Base-by-base conservation (phyloP, 2,888 invertebrate genomes). In the Acanthosoma haemorrhoidale region DNA sequence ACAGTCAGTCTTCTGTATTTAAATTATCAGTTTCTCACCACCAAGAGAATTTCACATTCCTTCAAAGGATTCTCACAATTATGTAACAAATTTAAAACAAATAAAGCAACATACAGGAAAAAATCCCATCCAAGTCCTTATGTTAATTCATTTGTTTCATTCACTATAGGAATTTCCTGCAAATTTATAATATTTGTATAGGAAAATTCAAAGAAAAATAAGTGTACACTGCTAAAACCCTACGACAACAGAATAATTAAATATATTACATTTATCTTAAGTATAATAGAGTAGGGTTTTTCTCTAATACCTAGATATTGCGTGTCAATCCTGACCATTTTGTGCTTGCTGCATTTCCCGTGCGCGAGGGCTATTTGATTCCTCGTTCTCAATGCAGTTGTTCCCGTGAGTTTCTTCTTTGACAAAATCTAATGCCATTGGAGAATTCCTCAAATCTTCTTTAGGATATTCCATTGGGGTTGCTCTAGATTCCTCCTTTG, bases 311-410 rank as follows among this genome's bases (percentile, higher is more conserved):
- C 74, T 72, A 51, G 73, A 64, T 58, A 74, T 71, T 68, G 72
- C 67, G 43, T 74, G 76, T 81, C 88, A 91, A 84, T 91, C 91
- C 80, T 91, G 89, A 75, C 90, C 89, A 80, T 91, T 91, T 80
- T 90, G 90, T 77, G 89, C 89, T 70, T 89, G 82, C 74, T 67
- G 67, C 3, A 67, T 67, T 34, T 67, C 70, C 9, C 61, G 21
- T 15, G 29, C 21, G 13, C 67, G 51, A 32, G 67, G 67, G 21
- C 67, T 39, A 25, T 58, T 70, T 13, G 66, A 82, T 73, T 84
- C 81, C 74, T 83, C 79, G 78, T 86, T 85, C 73, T 86, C 86
- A 70, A 85, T 86, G 2, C 84, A 72, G 63, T 70, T 74, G 69
- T 74, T 71, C 41, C 70, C 71, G 29, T 71, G 32, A 9, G 71